Conservation (phyloP, 2,113 vertebrate species). For the Synodontis membranacea region DNA sequence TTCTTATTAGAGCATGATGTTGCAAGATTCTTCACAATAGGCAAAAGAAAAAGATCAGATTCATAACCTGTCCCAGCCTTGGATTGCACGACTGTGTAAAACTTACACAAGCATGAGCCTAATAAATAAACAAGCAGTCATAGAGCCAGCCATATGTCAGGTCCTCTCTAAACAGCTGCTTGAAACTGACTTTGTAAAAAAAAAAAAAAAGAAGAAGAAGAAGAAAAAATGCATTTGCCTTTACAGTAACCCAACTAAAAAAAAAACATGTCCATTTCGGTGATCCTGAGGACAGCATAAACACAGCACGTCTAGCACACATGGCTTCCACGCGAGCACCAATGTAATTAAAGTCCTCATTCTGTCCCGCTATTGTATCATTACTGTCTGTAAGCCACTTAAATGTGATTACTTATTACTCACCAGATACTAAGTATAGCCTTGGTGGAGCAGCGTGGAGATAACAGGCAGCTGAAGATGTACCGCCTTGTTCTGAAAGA, state of each 20-base stretch:
- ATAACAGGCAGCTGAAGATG: slow-evolving; percentile 70
- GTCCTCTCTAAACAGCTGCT: slow-evolving; percentile 2
- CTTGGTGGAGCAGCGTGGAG: slow-evolving; percentile 59
- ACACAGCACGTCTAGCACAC: slow-evolving; percentile 66
- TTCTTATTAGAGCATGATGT: neutral
- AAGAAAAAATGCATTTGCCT: neutral
- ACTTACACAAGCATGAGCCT: neutral
- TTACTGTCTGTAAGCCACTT: slow-evolving; percentile 68
- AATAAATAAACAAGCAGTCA: slow-evolving; percentile 16
- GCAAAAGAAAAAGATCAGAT: neutral
- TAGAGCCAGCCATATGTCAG: neutral
- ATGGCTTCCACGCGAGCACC: slow-evolving; percentile 59
- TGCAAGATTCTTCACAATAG: neutral
- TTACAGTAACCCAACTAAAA: slow-evolving; percentile 25
- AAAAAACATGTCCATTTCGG: slow-evolving; percentile 45
- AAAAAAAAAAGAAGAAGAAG: neutral
- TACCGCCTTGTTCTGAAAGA: slow-evolving; percentile 57
- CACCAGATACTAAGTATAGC: slow-evolving; percentile 74
- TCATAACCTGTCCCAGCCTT: neutral
- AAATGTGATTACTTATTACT: slow-evolving; percentile 72
- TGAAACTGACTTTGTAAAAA: slow-evolving; percentile 2
- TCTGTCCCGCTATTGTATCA: slow-evolving; percentile 72
- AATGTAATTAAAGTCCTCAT: slow-evolving; percentile 72
- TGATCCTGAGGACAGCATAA: slow-evolving; percentile 62
- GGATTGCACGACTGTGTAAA: neutral